Percentiles rank a stretch among this genome's conserved stretches.
These are phyloP conservation scores for Galerucella pusilla DNA, from an alignment of 2,888 invertebrate genomes.

Conservation along the genomic window DNA sequence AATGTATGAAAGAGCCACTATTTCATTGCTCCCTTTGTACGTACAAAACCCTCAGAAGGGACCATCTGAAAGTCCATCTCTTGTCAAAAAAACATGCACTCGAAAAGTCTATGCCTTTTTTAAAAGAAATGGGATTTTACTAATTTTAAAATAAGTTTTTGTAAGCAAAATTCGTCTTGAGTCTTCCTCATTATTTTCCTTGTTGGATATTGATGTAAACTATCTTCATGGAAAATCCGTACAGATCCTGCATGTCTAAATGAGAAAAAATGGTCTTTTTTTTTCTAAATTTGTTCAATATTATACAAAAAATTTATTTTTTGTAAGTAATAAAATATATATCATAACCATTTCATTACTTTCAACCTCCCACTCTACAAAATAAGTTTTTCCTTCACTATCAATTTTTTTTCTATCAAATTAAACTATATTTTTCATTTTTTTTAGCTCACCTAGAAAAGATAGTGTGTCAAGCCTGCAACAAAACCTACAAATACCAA, in stretches of 20 bases:
- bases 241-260: no score
- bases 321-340: background rate
- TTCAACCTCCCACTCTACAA: no score
- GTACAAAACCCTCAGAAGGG: conserved; percentile 37
- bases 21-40: conserved; percentile 44
- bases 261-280: no score
- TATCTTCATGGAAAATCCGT: no score
- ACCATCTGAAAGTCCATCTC: conserved; percentile 34
- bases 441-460: no score
- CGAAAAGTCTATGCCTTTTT: conserved; percentile 6
- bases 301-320: background rate
- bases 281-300: no score
- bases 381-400: no score
- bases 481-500: conserved; percentile 47
- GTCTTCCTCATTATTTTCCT: no score
- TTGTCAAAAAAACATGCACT: conserved; percentile 19
- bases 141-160: background rate
- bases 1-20: conserved; percentile 48
- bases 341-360: background rate
- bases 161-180: no score
- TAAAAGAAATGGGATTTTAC: conserved; percentile 10
- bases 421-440: no score
- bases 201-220: no score
- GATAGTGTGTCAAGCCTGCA: conserved; percentile 40
- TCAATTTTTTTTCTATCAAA: no score